Evolutionary conservation across 2,113 vertebrate genomes (phyloP).

Genomic region (Alectura lathami): DNA sequence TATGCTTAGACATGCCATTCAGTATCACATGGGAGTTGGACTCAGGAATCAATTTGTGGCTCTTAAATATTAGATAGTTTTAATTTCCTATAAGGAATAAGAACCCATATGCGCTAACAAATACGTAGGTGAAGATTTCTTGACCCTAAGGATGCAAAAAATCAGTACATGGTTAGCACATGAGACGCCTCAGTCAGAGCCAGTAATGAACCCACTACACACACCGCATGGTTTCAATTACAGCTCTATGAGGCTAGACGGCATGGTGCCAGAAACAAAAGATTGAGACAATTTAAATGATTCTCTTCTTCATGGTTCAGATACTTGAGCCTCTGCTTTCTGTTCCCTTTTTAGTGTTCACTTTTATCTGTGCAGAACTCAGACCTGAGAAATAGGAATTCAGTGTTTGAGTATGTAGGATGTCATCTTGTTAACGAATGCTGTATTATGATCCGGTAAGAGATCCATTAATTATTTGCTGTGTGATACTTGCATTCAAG

Average conservation of each 20-base stretch:
- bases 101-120: neutral
- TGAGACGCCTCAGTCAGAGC: constrained; percentile 38
- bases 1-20: constrained; percentile 6
- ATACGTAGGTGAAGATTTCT: constrained; percentile 40
- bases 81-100: constrained; percentile 45
- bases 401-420: constrained; percentile 57
- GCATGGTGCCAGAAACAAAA: constrained; percentile 70
- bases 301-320: constrained; percentile 68
- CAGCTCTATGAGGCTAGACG: constrained; percentile 72
- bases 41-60: constrained; percentile 14
- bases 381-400: constrained; percentile 56
- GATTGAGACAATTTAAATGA: constrained; percentile 52
- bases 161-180: constrained; percentile 57
- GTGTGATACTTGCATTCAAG: neutral
- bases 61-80: constrained; percentile 43
- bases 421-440: constrained; percentile 36
- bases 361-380: constrained; percentile 62
- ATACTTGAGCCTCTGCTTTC: constrained; percentile 55
- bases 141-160: constrained; percentile 59
- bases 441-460: neutral
- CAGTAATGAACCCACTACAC: constrained; percentile 67
- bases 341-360: constrained; percentile 53
- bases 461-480: constrained; percentile 24
- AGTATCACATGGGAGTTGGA: neutral
- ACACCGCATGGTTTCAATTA: constrained; percentile 75